A percentile compares a stretch with the other conserved stretches of the same genome.
Conservation (phyloP, 2,113 vertebrate species). For the Neolamprologus devosi region DNA sequence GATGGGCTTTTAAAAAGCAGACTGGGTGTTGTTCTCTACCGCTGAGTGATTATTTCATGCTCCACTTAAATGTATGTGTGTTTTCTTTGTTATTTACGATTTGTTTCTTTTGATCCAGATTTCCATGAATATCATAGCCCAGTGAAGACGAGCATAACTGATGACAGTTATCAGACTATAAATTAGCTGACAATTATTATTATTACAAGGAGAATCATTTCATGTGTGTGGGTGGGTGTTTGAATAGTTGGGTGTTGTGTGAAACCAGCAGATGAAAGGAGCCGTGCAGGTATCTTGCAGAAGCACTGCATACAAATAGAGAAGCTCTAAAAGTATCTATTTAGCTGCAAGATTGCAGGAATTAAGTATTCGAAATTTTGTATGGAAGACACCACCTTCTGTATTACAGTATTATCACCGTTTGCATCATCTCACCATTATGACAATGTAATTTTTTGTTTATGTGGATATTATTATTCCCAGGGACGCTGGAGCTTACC, state of each 20-base stretch:
- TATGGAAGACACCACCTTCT: not conserved
- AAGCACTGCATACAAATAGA: not conserved
- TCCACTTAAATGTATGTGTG: slow-evolving; percentile 32
- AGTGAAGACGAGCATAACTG: not conserved
- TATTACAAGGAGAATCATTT: not conserved
- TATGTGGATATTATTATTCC: not conserved
- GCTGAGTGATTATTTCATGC: slow-evolving; percentile 43
- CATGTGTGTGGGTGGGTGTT: not conserved
- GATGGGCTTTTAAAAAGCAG: slow-evolving; percentile 27
- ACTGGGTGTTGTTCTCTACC: not conserved
- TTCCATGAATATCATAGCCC: not conserved
- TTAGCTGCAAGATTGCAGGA: not conserved
- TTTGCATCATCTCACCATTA: not conserved
- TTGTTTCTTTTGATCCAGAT: not conserved
- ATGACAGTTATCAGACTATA: slow-evolving; percentile 1
- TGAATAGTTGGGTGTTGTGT: not conserved
- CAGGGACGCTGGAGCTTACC: not conserved
- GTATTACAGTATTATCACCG: not conserved
- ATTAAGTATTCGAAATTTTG: not conserved
- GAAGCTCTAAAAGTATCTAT: not conserved
- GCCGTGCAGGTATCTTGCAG: not conserved
- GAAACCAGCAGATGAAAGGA: not conserved
- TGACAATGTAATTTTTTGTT: not conserved
- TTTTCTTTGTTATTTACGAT: not conserved
- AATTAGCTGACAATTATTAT: slow-evolving; percentile 15